Base-by-base conservation (phyloP, 2,888 invertebrate genomes). In the Heliconius aoede region DNA sequence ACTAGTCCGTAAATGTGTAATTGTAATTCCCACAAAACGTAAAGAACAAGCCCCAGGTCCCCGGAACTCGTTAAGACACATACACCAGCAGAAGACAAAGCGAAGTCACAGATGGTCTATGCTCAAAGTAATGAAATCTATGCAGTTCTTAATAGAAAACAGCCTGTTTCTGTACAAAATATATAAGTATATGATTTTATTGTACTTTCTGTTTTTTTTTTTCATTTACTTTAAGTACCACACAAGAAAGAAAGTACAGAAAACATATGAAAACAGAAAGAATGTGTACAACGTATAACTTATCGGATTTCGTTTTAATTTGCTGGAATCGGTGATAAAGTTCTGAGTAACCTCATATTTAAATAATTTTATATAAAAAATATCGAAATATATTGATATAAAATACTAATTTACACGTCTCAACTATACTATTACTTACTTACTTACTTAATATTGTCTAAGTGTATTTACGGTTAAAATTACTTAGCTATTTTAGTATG, bases 61-160 rank as follows among this genome's bases (percentile, higher is more conserved):
- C 65, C 36, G 65, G 36, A 40, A 65, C 65, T 65, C 36, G 24
- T 65, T 65, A 65, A 36, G 36, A 36, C 1, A 64, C 36, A 65
- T 65, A 15, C 18, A 65, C 65, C 36, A 21, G 32, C 24, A 15
- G 24, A 40, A 40, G 26, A 65, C 24, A 65, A 24, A 65, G 24
- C 15, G 65, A 40, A 3, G 36, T 65, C 65, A 15, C 65, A 65
- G 65, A 65, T 65, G 65, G 36, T 36, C 65, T 40, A 65, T 15
- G 18, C 24, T 65, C 36, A 5, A 65, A 36, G 24, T 65, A 65
- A 65, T 65, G 36, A 65, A 65, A 40, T 65, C 18, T 65, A 65
- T 65, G 36, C 24, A 65, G 18, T 24, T 36, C 15, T 24, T 65
- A 40, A 65, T 65, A 40, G 24, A 65, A 65, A 24, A 65, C 24